These are phyloP conservation scores for Chromis chromis DNA, from an alignment of 2,797 vertebrate genomes.

Conservation along the genomic window DNA sequence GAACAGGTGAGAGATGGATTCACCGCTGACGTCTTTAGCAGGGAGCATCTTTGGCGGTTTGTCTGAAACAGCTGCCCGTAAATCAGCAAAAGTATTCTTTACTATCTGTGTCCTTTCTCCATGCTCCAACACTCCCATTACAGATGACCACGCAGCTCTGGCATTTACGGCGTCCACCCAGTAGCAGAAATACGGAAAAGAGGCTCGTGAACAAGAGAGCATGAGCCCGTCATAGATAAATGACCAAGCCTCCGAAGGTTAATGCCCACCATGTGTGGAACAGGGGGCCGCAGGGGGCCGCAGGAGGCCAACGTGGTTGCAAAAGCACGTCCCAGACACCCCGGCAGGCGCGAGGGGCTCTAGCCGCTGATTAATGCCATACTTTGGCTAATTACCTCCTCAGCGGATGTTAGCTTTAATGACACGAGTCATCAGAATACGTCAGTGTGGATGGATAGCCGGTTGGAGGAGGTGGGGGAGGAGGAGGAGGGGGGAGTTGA, in stretches of 20 bases:
- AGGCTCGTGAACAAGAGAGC: slow-evolving; percentile 65
- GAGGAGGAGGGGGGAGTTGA: slow-evolving; percentile 36
- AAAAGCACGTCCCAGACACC: slow-evolving; percentile 77
- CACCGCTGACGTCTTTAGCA: neutral
- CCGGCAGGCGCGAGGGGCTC: slow-evolving; percentile 70
- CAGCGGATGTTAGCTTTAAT: slow-evolving; percentile 85
- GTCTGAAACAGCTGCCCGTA: slow-evolving; percentile 18
- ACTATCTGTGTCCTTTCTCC: slow-evolving; percentile 52
- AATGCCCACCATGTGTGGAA: slow-evolving; percentile 82
- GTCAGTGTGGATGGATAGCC: slow-evolving; percentile 79
- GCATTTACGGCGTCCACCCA: slow-evolving; percentile 69
- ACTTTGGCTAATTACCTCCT: slow-evolving; percentile 86
- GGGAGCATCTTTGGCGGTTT: slow-evolving; percentile 6
- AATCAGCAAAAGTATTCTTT: slow-evolving; percentile 15
- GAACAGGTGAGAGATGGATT: slow-evolving; percentile 37
- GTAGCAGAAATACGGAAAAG: slow-evolving; percentile 65
- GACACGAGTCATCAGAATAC: slow-evolving; percentile 86
- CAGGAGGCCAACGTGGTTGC: slow-evolving; percentile 62
- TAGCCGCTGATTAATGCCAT: slow-evolving; percentile 84
- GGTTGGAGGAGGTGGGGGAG: slow-evolving; percentile 8
- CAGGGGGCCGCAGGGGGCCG: slow-evolving; percentile 61
- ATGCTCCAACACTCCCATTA: slow-evolving; percentile 33
- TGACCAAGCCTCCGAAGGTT: slow-evolving; percentile 80
- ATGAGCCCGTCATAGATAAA: slow-evolving; percentile 80
- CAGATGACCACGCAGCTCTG: slow-evolving; percentile 48